phyloP scores from a whole-genome alignment of 1,140 invertebrate genomes.

The Drepana arcuata region DNA sequence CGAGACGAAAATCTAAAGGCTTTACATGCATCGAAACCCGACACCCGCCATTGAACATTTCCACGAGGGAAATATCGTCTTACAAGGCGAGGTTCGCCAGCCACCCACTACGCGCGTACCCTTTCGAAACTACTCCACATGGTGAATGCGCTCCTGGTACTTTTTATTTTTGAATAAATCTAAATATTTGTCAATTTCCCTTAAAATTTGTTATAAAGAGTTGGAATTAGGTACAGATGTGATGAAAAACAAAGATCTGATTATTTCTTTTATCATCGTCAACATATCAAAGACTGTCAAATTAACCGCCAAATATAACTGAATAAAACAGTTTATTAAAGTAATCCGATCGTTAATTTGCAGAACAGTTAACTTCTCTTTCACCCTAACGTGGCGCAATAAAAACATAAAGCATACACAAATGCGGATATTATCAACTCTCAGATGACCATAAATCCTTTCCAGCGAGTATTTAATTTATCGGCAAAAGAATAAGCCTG shows the following conservation, averaged over 20 bases:
- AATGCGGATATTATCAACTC: slow-evolving; percentile 53
- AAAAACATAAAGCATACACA: slow-evolving; percentile 20
- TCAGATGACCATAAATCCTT: slow-evolving; percentile 33
- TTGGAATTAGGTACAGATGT: no score
- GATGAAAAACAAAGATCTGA: no score
- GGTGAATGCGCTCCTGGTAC: slow-evolving; percentile 21
- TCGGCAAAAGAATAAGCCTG: slow-evolving; percentile 39
- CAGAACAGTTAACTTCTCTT: slow-evolving; percentile 24
- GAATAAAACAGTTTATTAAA: slow-evolving; percentile 16
- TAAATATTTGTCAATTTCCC: no score
- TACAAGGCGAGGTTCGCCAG: slow-evolving; percentile 49
- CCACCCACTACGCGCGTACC: slow-evolving; percentile 53
- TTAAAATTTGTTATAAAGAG: no score
- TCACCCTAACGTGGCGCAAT: slow-evolving; percentile 23
- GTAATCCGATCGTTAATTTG: slow-evolving; percentile 22
- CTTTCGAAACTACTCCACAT: slow-evolving; percentile 27
- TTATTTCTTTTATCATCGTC: no score
- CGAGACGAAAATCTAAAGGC: slow-evolving; percentile 64
- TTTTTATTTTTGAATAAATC: no score
- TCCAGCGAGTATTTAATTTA: slow-evolving; percentile 50
- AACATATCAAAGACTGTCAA: no score
- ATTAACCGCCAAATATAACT: no score
- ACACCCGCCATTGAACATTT: slow-evolving; percentile 65
- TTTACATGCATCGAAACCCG: slow-evolving; percentile 47
- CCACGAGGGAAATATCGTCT: slow-evolving; percentile 66